Base-by-base conservation (phyloP, 2,888 invertebrate species). In the Sylvicola cinctus region DNA sequence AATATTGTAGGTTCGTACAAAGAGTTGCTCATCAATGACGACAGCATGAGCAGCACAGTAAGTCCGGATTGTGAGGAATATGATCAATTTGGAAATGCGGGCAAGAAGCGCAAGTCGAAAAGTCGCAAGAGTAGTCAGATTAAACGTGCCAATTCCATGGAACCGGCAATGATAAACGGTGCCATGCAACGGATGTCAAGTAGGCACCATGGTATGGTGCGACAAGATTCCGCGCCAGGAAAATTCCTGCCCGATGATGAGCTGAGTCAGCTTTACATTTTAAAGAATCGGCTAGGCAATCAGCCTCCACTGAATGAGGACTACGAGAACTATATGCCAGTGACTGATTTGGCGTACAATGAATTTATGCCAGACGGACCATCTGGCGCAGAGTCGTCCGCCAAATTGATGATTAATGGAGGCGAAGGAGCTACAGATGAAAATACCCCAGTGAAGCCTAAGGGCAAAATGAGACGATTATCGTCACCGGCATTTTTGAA, bases 401-500 rank as follows among this genome's bases (percentile, higher is more conserved):
- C 16, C 27, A 3, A 27, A 27, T 3, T n/a, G n/a, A 42, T 1
- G 43, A 44, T 17, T 40, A 40, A 3, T 45, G 46, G 34, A 31
- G 43, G 16, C 44, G 41, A 15, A 39, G 33, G 37, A 31, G 34
- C 54, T 48, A 23, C 48, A 44, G 15, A 36, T 7, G 29, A 32
- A 12, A 2, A 25, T 29, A 16, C 14, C 16, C 8, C 12, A 15
- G 3, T n/a, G 14, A 25, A 34, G 31, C 34, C 23, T 11, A 16
- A 16, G 17, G 3, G 26, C 13, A 35, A 64, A 45, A 56, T 60
- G 16, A 55, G 69, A 27, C 60, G 69, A 31, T 46, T 70, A 11
- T 68, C 68, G 5, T 68, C 70, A 28, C 70, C 70, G 2, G 66
- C 63, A 1, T 70, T 70, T 44, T 51, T 70, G 16, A 62, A 68